Evolutionary conservation across 1,140 invertebrate genomes (phyloP), one percentile per base, ranked within the genome.

Genomic region (Globodera ellingtonae): DNA sequence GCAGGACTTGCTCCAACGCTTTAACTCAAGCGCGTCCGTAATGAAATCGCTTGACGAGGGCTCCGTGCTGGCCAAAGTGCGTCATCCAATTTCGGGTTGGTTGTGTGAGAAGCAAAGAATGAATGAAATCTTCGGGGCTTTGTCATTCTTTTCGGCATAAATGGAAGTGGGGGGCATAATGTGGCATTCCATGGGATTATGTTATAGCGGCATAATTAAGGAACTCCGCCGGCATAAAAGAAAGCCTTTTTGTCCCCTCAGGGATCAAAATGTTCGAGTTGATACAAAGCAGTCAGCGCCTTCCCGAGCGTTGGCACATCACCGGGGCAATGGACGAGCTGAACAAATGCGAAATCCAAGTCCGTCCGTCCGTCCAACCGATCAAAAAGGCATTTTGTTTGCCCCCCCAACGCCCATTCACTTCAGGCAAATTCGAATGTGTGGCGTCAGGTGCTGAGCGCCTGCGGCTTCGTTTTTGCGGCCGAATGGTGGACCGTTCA

Each of bases 201-300:
- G 24, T 24, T 24, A 24, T 24, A 24, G 1, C 0, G 35, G 35
- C 35, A 35, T 35, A 35, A 35, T 35, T 35, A 35, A 35, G 35
- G 35, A 35, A 2, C 0, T 35, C 2, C 35, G n/a, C n/a, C 35
- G 35, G 35, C 35, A 35, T 35, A 35, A 35, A 35, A 35, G 35
- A 35, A 35, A 35, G 35, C 35, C 35, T 35, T 35, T 35, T 35
- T 35, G 35, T 35, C 35, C 48, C 24, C 83, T 75, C 52, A 85
- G 84, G 85, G 6, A 86, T 86, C 35, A 86, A 88, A 86, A 78
- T 86, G 44, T 86, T 81, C 56, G 86, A 86, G 65, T 72, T 86
- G 18, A 75, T 86, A 3, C 72, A 84, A n/a, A 75, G 21, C n/a
- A 69, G 74, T 47, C 72, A 84, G 47, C 66, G 75, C n/a, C 35